Evolutionary conservation across 2,888 invertebrate species (phyloP).

Genomic region (Temnothorax ravouxi): DNA sequence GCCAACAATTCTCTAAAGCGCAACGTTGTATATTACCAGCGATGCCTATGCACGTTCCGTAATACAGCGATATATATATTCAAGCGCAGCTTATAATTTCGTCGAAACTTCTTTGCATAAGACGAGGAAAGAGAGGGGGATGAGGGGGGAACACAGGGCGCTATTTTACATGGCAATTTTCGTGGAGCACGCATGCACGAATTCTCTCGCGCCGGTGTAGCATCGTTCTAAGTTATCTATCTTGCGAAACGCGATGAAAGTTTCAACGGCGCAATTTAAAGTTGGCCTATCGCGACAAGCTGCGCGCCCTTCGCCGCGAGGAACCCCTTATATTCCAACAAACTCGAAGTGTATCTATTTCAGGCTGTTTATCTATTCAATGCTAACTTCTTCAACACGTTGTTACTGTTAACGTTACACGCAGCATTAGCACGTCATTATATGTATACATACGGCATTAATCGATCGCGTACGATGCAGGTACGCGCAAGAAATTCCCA

Average conservation of each 20-base stretch:
- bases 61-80: conserved; percentile 29
- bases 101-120: conserved; percentile 36
- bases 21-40: neutral
- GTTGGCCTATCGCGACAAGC: conserved; percentile 69
- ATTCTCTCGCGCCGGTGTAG: neutral
- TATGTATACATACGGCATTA: too few relatives aligned
- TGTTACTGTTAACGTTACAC: conserved; percentile 17
- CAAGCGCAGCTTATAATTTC: conserved; percentile 30
- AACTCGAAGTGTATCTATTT: conserved; percentile 28
- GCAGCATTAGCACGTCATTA: neutral
- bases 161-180: conserved; percentile 50
- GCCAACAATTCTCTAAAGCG: conserved; percentile 4
- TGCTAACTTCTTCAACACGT: conserved; percentile 18
- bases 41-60: neutral
- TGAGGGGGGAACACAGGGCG: neutral
- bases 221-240: conserved; percentile 71
- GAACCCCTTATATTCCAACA: neutral
- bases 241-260: conserved; percentile 74
- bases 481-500: neutral
- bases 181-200: conserved; percentile 31
- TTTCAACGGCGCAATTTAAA: conserved; percentile 75
- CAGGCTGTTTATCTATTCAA: conserved; percentile 25
- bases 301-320: conserved; percentile 37
- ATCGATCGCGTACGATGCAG: neutral
- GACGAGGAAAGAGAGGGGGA: neutral